phyloP scores from a whole-genome alignment of 2,113 vertebrate species.

The Rhinogobius similis region DNA sequence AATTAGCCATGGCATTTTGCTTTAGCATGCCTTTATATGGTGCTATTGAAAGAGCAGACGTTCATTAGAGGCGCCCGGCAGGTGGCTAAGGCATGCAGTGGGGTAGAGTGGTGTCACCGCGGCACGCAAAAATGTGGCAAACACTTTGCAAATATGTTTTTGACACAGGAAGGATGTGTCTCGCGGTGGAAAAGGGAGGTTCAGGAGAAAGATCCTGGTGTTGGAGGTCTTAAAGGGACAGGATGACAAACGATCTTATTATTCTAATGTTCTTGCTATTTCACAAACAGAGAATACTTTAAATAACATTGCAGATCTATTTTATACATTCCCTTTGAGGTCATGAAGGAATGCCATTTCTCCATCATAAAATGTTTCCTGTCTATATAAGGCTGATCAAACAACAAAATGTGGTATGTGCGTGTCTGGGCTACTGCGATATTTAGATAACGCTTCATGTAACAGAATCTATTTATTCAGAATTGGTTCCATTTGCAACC shows the following conservation, averaged over 20 bases:
- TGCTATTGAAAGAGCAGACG: slow-evolving; percentile 64
- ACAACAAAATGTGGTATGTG: background rate
- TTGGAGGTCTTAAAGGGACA: background rate
- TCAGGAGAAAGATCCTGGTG: slow-evolving; percentile 37
- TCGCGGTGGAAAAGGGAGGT: slow-evolving; percentile 30
- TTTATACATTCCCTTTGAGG: background rate
- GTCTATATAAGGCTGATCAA: background rate
- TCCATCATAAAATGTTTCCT: background rate
- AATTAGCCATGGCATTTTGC: slow-evolving; percentile 52
- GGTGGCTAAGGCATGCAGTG: slow-evolving; percentile 51
- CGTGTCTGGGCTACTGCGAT: background rate
- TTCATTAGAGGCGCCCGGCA: slow-evolving; percentile 65
- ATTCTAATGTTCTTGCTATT: background rate
- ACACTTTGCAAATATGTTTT: slow-evolving; percentile 30
- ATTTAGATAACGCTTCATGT: background rate
- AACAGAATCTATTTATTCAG: background rate
- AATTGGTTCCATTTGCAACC: background rate
- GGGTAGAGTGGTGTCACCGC: slow-evolving; percentile 42
- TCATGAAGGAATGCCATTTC: background rate
- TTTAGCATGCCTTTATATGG: slow-evolving; percentile 48
- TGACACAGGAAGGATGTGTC: slow-evolving; percentile 36
- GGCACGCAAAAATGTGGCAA: slow-evolving; percentile 32
- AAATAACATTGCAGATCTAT: background rate
- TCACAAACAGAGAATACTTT: background rate
- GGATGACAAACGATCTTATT: background rate